phyloP scores from a whole-genome alignment of 2,797 vertebrate species.

The Zenarchopterus dispar region DNA sequence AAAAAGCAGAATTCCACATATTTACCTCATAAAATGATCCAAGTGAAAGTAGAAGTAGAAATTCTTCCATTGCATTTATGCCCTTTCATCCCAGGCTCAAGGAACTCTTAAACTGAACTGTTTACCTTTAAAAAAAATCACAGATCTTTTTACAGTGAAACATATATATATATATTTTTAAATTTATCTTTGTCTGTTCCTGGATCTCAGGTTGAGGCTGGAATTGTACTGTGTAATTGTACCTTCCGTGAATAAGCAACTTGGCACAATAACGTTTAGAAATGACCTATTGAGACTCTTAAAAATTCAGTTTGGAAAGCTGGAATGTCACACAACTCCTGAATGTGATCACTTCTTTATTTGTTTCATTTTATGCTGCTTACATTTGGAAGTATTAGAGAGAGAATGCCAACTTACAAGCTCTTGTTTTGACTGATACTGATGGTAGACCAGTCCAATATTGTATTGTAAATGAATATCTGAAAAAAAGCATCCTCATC shows the following conservation, averaged over 20 bases:
- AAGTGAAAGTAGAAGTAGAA: neutral
- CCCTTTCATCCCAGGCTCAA: slow-evolving; percentile 12
- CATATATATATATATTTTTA: slow-evolving; percentile 6
- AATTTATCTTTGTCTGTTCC: slow-evolving; percentile 24
- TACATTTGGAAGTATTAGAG: neutral
- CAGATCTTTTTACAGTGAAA: too few species aligned
- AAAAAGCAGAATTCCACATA: too few species aligned
- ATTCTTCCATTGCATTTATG: neutral
- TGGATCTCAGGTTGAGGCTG: neutral
- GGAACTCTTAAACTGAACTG: slow-evolving; percentile 1
- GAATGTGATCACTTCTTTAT: neutral
- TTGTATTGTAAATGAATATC: too few species aligned
- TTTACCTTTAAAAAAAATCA: slow-evolving; percentile 3
- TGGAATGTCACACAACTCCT: neutral
- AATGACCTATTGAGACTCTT: too few species aligned
- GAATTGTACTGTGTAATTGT: neutral
- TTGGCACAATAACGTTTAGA: too few species aligned
- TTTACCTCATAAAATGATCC: too few species aligned
- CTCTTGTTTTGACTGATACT: too few species aligned
- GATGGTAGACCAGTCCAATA: too few species aligned
- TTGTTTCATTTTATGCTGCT: neutral
- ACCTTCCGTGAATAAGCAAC: too few species aligned
- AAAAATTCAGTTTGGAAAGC: neutral
- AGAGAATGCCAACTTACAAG: neutral
- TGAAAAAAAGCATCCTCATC: too few species aligned